phyloP scores from a whole-genome alignment of 2,888 invertebrate species.

The Apotomis betuletana region DNA sequence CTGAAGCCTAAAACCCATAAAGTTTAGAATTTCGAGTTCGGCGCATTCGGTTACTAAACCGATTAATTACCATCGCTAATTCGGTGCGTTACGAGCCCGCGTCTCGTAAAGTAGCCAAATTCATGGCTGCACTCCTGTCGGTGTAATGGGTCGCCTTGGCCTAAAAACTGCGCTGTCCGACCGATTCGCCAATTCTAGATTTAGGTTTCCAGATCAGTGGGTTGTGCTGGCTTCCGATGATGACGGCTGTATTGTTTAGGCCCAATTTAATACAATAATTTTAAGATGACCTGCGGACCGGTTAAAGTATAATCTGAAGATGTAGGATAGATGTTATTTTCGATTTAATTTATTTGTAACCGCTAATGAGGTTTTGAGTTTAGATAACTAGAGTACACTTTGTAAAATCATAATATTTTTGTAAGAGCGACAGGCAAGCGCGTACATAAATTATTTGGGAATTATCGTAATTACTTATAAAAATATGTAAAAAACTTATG shows the following conservation, averaged over 20 bases:
- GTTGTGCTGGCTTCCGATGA: constrained; percentile 70
- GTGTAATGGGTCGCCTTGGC: constrained; percentile 78
- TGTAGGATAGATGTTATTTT: background rate
- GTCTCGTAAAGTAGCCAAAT: constrained; percentile 52
- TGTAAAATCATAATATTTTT: no score
- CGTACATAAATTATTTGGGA: no score
- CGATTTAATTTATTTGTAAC: no score
- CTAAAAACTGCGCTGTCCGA: constrained; percentile 72
- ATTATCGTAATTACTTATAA: no score
- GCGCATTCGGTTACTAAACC: constrained; percentile 15
- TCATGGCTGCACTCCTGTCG: constrained; percentile 53
- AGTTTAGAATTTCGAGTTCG: background rate
- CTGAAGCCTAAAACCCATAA: no score
- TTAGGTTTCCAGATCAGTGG: constrained; percentile 82
- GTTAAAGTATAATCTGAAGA: background rate
- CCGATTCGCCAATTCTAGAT: constrained; percentile 80
- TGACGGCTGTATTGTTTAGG: constrained; percentile 35
- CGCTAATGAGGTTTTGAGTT: no score
- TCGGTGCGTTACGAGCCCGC: constrained; percentile 44
- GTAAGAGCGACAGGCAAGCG: no score
- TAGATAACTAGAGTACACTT: no score
- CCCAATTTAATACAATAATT: constrained; percentile 3
- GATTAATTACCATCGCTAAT: constrained; percentile 32
- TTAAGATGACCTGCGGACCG: background rate
- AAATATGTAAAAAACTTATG: no score